Conservation (phyloP, 2,888 invertebrate genomes). For the Drosophila kuntzei region DNA sequence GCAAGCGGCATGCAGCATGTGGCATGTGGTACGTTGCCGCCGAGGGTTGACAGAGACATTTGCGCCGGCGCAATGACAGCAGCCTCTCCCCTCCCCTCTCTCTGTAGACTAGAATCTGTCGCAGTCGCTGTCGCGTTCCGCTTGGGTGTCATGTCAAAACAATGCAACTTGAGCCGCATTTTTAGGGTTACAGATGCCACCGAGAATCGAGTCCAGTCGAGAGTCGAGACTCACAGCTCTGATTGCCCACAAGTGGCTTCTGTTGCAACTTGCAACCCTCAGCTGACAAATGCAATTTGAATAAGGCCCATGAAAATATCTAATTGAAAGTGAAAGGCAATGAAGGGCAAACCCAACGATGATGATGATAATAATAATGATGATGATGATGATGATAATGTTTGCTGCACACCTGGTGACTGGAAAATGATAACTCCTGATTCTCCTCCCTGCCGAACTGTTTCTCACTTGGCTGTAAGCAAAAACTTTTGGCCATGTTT, state of each 20-base stretch:
- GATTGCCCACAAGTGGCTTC: constrained; percentile 67
- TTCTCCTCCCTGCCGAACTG: constrained; percentile 8
- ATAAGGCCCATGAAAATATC: constrained; percentile 53
- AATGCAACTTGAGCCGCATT: constrained; percentile 67
- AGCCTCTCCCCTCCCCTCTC: not conserved
- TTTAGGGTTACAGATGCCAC: constrained; percentile 48
- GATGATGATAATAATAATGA: constrained; percentile 5
- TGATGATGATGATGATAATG: constrained; percentile 30
- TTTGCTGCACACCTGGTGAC: constrained; percentile 54
- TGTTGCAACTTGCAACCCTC: constrained; percentile 49
- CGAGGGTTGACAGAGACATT: constrained; percentile 44
- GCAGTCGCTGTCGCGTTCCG: constrained; percentile 55
- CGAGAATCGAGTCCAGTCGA: constrained; percentile 1
- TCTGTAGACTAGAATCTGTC: constrained; percentile 23
- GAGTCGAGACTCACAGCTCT: constrained; percentile 26
- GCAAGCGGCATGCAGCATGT: constrained; percentile 5
- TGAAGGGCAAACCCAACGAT: constrained; percentile 14
- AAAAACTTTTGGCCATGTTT: constrained; percentile 75
- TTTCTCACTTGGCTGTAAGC: constrained; percentile 5
- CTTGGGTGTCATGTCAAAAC: constrained; percentile 79
- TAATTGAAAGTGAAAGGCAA: constrained; percentile 59
- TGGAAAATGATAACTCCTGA: constrained; percentile 9
- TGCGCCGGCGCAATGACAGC: constrained; percentile 54
- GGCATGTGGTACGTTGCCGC: constrained; percentile 8
- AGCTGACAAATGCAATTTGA: constrained; percentile 54